Conservation (phyloP, 1,140 invertebrate species). For the Drosophila albomicans region DNA sequence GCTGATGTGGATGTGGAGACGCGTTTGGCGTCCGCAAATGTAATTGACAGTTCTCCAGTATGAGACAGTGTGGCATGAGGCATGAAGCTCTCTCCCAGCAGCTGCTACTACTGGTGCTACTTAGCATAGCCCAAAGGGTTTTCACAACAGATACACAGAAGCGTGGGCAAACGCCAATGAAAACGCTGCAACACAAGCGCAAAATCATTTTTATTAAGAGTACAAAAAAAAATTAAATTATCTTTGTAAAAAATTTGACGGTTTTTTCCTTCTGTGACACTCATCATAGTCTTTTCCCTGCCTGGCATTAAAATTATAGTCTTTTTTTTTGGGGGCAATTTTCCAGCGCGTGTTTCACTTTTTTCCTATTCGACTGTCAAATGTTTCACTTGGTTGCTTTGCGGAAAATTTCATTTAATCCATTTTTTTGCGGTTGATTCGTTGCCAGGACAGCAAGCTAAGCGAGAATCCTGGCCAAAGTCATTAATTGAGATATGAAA, state of each 20-base stretch:
- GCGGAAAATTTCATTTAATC: conserved; percentile 27
- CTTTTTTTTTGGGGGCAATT: conserved; percentile 4
- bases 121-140: conserved; percentile 51
- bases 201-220: conserved; percentile 57
- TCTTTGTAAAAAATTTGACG: conserved; percentile 3
- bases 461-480: conserved; percentile 19
- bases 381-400: conserved; percentile 42
- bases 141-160: neutral
- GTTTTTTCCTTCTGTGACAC: neutral
- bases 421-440: conserved; percentile 54
- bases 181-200: conserved; percentile 31
- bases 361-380: conserved; percentile 21
- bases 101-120: conserved; percentile 18
- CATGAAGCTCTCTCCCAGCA: neutral
- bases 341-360: conserved; percentile 26
- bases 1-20: conserved; percentile 12
- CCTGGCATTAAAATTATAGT: conserved; percentile 55
- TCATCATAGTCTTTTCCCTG: conserved; percentile 14
- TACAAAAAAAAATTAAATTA: conserved; percentile 17
- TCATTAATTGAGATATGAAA: conserved; percentile 49
- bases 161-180: conserved; percentile 10
- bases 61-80: conserved; percentile 12
- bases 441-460: conserved; percentile 34
- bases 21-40: conserved; percentile 51
- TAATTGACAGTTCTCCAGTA: conserved; percentile 75